These are phyloP conservation scores for Echinarachnius parma DNA, from an alignment of 53 echinoderm and acorn worm species.

Conservation along the genomic window DNA sequence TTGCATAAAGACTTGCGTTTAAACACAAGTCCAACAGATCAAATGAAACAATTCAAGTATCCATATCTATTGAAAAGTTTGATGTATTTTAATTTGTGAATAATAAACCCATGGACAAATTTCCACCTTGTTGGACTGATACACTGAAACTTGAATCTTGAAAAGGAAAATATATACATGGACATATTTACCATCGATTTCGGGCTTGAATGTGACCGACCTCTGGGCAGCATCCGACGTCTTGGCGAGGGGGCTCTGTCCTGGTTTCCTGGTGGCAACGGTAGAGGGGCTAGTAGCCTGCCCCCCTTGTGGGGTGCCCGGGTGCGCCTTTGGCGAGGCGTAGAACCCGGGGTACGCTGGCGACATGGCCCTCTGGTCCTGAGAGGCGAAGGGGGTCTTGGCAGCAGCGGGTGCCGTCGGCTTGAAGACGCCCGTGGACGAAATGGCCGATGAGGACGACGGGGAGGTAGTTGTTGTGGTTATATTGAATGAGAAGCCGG, in stretches of 20 bases:
- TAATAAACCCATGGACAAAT: too few species aligned
- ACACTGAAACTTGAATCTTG: too few species aligned
- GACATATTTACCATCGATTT: conserved; percentile 15
- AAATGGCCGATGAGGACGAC: not conserved
- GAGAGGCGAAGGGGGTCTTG: too few species aligned
- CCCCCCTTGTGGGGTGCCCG: conserved; percentile 6
- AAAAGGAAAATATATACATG: not conserved
- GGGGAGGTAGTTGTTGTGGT: not conserved
- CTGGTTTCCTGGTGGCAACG: conserved; percentile 47
- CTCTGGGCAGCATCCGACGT: conserved; percentile 3
- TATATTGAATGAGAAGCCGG: conserved; percentile 58
- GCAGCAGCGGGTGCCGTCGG: conserved; percentile 5
- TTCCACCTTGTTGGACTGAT: too few species aligned
- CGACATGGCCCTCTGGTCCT: conserved; percentile 12
- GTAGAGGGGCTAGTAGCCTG: conserved; percentile 21
- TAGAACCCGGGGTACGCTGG: conserved; percentile 51
- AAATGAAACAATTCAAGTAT: too few species aligned
- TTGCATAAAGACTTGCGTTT: too few species aligned
- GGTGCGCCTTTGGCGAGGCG: conserved; percentile 15
- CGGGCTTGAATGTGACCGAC: conserved; percentile 28
- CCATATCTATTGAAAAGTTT: too few species aligned
- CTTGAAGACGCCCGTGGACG: conserved; percentile 35
- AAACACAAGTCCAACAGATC: too few species aligned
- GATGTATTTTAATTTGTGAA: too few species aligned
- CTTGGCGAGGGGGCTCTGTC: conserved; percentile 55